Conservation (phyloP, 2,888 invertebrate genomes). For the Epinotia nisella region DNA sequence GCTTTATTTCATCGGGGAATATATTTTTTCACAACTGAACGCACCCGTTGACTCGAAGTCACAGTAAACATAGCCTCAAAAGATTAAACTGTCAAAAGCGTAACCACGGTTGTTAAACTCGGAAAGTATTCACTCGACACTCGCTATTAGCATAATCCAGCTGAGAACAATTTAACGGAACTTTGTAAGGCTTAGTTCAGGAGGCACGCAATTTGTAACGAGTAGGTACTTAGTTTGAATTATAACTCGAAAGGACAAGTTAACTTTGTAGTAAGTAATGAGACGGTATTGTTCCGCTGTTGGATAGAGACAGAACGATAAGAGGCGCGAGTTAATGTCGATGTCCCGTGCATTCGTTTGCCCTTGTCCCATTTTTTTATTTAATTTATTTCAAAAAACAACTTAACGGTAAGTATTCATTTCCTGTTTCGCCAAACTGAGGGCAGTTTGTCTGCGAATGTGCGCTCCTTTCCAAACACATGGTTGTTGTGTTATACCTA, state of each 20-base stretch:
- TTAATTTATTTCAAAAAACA: too few relatives aligned
- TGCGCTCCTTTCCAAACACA: too few relatives aligned
- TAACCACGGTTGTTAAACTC: constrained; percentile 33
- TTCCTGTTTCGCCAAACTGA: too few relatives aligned
- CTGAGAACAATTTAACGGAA: constrained; percentile 37
- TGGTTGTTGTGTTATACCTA: too few relatives aligned
- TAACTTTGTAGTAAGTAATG: constrained; percentile 2
- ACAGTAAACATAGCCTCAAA: constrained; percentile 20
- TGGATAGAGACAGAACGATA: not conserved
- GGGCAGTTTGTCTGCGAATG: too few relatives aligned
- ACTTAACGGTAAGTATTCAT: too few relatives aligned
- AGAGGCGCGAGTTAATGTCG: too few relatives aligned
- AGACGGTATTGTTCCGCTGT: not conserved
- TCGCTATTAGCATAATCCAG: constrained; percentile 38
- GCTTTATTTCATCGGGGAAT: not conserved
- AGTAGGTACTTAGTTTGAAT: constrained; percentile 19
- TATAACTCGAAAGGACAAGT: not conserved
- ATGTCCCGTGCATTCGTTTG: too few relatives aligned
- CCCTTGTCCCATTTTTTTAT: too few relatives aligned
- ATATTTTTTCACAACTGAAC: not conserved
- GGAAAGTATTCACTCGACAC: constrained; percentile 42
- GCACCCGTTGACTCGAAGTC: not conserved
- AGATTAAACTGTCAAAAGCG: constrained; percentile 32
- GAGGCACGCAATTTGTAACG: constrained; percentile 57
- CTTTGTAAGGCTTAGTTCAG: constrained; percentile 32